phyloP scores from a whole-genome alignment of 1,140 invertebrate genomes.

The Holotrichia oblita region DNA sequence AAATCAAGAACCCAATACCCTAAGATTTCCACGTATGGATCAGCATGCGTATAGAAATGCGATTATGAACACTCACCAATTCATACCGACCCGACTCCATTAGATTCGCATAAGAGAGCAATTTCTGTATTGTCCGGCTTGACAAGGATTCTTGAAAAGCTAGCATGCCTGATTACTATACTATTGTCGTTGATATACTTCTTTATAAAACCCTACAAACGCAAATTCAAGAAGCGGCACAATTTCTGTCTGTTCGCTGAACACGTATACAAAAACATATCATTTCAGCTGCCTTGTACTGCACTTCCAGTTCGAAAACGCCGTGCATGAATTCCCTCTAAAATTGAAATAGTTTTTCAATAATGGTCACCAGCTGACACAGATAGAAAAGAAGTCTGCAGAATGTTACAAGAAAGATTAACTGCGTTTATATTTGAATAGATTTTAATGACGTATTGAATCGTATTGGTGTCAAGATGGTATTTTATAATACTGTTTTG shows the following conservation, averaged over 20 bases:
- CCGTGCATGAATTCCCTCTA: neutral
- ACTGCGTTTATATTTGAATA: constrained; percentile 15
- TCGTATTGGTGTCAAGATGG: neutral
- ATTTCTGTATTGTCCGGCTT: constrained; percentile 20
- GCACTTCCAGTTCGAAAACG: neutral
- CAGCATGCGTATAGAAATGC: neutral
- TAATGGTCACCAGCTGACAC: neutral
- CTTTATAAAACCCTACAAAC: neutral
- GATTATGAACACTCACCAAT: constrained; percentile 16
- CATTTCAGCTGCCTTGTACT: constrained; percentile 15
- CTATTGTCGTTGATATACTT: constrained; percentile 14
- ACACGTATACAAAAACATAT: neutral
- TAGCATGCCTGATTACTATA: neutral
- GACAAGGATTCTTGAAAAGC: constrained; percentile 24
- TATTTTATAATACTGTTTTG: neutral
- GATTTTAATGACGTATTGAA: constrained; percentile 11
- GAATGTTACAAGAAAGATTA: neutral
- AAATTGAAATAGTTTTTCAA: neutral
- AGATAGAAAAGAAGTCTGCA: neutral
- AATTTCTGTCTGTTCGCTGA: neutral
- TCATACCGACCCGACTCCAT: neutral
- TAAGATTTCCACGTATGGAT: constrained; percentile 13
- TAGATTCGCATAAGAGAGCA: constrained; percentile 27
- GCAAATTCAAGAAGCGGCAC: neutral
- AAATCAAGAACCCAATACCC: neutral